phyloP scores from a whole-genome alignment of 2,888 invertebrate species.

The Leptinotarsa rubiginosa region DNA sequence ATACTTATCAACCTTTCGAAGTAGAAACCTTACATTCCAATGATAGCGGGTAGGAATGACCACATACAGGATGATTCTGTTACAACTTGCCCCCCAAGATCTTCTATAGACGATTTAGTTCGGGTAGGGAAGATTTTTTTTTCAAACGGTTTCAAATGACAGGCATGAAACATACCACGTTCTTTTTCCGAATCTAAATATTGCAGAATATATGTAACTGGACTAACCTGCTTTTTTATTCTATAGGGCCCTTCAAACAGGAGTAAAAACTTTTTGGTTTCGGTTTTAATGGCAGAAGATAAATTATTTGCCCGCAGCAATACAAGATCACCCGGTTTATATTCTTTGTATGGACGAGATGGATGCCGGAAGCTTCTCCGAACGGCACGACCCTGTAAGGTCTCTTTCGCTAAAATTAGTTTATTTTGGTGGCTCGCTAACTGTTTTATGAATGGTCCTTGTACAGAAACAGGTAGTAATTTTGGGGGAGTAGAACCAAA shows the following conservation, averaged over 20 bases:
- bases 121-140: not conserved
- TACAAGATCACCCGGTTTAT: not conserved
- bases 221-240: not conserved
- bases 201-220: not conserved
- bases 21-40: no score
- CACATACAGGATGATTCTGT: no score
- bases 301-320: not conserved
- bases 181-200: not conserved
- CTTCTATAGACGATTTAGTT: not conserved
- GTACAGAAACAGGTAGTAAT: no score
- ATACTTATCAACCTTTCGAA: no score
- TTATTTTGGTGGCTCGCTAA: no score
- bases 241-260: not conserved
- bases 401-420: no score
- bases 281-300: not conserved
- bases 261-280: not conserved
- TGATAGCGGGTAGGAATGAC: no score
- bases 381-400: no score
- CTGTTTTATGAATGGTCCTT: no score
- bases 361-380: not conserved
- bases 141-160: not conserved
- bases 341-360: slow-evolving; percentile 1
- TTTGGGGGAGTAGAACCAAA: no score
- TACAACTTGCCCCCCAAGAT: not conserved
- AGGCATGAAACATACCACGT: not conserved